These are phyloP conservation scores for Hycleus cichorii DNA, from an alignment of 1,140 invertebrate species.

Conservation along the genomic window DNA sequence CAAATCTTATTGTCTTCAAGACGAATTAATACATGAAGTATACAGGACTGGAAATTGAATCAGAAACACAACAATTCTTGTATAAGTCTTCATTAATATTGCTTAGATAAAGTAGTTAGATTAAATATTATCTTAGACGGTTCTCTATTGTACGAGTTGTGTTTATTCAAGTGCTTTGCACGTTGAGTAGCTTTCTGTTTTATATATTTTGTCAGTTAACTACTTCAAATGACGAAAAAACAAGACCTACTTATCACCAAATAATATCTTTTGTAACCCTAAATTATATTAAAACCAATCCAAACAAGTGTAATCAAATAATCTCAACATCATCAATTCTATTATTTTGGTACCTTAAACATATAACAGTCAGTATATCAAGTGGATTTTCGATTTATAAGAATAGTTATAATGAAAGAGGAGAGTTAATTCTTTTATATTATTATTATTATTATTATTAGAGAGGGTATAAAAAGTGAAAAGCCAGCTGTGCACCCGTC, in stretches of 20 bases:
- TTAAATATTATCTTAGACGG: too few species aligned
- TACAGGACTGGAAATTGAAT: too few species aligned
- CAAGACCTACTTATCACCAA: conserved; percentile 12
- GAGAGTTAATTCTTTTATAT: conserved; percentile 27
- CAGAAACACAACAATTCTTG: too few species aligned
- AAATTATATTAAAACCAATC: not conserved
- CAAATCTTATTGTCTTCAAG: too few species aligned
- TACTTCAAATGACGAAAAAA: conserved; percentile 15
- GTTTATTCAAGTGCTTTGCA: not conserved
- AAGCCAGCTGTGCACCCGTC: not conserved
- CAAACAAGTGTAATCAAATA: conserved; percentile 11
- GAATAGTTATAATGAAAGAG: conserved; percentile 12
- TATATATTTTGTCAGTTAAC: conserved; percentile 13
- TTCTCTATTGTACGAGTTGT: too few species aligned
- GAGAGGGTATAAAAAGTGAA: conserved; percentile 21
- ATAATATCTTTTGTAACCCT: conserved; percentile 11
- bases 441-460: not conserved
- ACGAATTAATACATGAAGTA: too few species aligned
- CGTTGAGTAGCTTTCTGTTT: too few species aligned
- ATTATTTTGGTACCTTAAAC: too few species aligned
- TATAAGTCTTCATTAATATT: too few species aligned
- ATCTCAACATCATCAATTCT: conserved; percentile 1
- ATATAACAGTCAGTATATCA: conserved; percentile 5
- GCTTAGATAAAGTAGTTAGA: too few species aligned
- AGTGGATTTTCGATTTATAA: conserved; percentile 3